These are phyloP conservation scores for Rotaria socialis DNA, from an alignment of 2,888 invertebrate species.

Conservation along the genomic window DNA sequence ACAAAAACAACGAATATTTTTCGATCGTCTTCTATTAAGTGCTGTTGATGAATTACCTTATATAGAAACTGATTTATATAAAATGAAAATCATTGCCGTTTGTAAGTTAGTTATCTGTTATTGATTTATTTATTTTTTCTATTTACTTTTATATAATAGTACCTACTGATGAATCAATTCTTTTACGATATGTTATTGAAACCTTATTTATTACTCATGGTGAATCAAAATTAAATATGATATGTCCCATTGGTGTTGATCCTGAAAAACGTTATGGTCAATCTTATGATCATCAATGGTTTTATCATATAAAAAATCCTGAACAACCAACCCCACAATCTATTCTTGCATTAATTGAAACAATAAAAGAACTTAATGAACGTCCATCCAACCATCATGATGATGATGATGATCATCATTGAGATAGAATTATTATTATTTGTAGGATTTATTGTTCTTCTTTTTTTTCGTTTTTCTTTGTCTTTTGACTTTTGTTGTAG, in stretches of 20 bases:
- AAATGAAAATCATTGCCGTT: background rate
- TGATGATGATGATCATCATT: too few species aligned
- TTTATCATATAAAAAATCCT: too few species aligned
- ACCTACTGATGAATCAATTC: background rate
- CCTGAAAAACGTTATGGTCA: background rate
- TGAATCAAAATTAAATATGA: constrained; percentile 8
- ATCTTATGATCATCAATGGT: too few species aligned
- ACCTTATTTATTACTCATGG: background rate
- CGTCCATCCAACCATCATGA: too few species aligned
- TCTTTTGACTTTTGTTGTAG: too few species aligned
- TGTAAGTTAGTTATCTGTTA: background rate
- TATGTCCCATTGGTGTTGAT: background rate
- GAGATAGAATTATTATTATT: too few species aligned
- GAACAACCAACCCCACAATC: too few species aligned
- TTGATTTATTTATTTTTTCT: background rate
- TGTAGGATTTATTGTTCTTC: too few species aligned
- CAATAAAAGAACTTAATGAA: too few species aligned
- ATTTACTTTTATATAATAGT: background rate
- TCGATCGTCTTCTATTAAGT: background rate
- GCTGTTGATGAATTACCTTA: background rate
- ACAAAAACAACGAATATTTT: background rate
- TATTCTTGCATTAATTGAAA: too few species aligned
- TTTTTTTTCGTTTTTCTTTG: too few species aligned
- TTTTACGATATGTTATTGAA: background rate
- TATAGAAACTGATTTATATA: background rate